Evolutionary conservation across 2,113 vertebrate genomes (phyloP), one percentile per base, ranked within the genome.

Genomic region (Indicator indicator): DNA sequence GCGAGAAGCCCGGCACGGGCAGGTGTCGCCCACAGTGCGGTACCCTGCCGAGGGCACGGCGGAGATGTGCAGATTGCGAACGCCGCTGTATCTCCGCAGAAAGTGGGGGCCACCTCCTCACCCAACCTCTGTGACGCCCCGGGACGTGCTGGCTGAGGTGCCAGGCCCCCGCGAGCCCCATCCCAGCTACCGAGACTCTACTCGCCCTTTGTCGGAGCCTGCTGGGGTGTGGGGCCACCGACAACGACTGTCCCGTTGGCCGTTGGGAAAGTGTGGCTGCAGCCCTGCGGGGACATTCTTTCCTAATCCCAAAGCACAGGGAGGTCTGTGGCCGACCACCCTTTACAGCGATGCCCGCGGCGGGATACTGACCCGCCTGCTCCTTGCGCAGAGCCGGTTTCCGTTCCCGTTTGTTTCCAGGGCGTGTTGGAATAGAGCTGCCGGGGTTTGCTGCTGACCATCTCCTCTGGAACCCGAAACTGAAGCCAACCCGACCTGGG

Each of bases 371-470:
- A 33, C 5, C n/a, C 44, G 44, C 65, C 38, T 42, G 14, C 18
- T 46, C 67, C 16, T 68, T 2, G 21, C 4, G 8, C 50, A 1
- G 7, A 16, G 27, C 5, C 1, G 58, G 14, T 1, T 62, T 28
- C 59, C 23, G 3, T 28, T 33, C 19, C 38, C 28, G 36, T 5
- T 8, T 23, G n/a, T 21, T 48, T 17, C 12, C 55, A 4, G 50
- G 20, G 12, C 3, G 17, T 4, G 72, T 72, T 12, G 38, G 54
- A 63, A 12, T 11, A 16, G 19, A 48, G 48, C 12, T 21, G n/a
- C 16, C 2, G n/a, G 27, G 30, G n/a, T 17, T 24, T 55, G 46
- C 24, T n/a, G 79, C 54, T 5, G 12, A 19, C 33, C 7, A 1
- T 16, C 16, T 33, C 28, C 18, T 27, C 24, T 2, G 54, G 38